Percentiles rank a stretch among this genome's conserved stretches.
Conservation (phyloP, 2,113 vertebrate genomes). For the Micromys minutus region DNA sequence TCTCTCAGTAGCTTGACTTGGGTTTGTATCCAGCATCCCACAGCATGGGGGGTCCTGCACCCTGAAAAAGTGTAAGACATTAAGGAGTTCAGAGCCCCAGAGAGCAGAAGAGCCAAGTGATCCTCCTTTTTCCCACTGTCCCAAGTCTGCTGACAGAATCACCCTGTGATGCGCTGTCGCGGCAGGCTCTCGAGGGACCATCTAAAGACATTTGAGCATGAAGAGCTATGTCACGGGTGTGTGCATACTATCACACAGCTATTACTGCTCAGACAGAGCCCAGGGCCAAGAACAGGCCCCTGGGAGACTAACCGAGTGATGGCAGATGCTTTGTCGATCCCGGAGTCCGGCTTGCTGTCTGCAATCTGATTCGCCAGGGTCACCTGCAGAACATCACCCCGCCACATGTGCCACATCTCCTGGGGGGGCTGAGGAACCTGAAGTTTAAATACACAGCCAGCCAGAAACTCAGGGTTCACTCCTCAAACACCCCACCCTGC, state of each 20-base stretch:
- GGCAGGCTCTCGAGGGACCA: neutral
- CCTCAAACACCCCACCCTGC: neutral
- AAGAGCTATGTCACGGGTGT: neutral
- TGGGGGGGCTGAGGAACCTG: neutral
- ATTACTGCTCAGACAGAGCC: neutral
- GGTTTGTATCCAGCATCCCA: rapidly evolving
- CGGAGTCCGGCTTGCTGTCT: rapidly evolving
- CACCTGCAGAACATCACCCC: neutral
- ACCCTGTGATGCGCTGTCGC: neutral
- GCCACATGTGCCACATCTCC: slow-evolving; percentile 17
- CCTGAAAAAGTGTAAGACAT: neutral
- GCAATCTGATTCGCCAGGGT: neutral
- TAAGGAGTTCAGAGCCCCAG: neutral
- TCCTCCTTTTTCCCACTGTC: neutral
- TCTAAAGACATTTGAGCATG: neutral
- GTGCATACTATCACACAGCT: neutral
- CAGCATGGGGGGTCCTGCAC: neutral
- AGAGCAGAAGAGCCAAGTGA: neutral
- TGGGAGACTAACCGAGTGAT: slow-evolving; percentile 35
- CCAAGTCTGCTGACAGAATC: rapidly evolving
- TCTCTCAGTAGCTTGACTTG: neutral
- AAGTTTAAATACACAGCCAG: neutral
- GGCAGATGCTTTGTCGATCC: rapidly evolving
- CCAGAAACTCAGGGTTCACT: neutral
- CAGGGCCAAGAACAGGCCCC: neutral